Percentiles rank a stretch among this genome's conserved stretches.
phyloP scores from a whole-genome alignment of 92 coral and sea anemone genomes.

The Pocillopora grandis region DNA sequence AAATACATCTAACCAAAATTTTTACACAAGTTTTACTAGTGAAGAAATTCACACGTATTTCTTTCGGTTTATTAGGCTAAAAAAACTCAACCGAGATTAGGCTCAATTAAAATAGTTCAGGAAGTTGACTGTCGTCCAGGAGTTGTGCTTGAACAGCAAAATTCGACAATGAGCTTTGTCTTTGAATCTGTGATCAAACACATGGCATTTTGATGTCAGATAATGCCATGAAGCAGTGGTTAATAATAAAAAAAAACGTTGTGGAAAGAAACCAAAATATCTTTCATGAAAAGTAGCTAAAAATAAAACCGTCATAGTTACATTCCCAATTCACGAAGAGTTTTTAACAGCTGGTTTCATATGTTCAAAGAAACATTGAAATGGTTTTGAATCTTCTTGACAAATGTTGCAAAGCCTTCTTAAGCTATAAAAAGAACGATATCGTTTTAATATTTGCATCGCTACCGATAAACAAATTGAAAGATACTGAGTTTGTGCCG shows the following conservation, averaged over 20 bases:
- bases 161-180: constrained; percentile 32
- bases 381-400: neutral
- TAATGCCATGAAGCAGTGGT: neutral
- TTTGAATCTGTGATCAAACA: constrained; percentile 25
- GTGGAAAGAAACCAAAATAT: neutral
- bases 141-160: neutral
- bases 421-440: neutral
- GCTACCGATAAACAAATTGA: neutral
- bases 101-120: neutral
- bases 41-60: neutral
- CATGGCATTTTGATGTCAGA: constrained; percentile 2
- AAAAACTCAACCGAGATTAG: neutral
- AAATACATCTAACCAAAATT: neutral
- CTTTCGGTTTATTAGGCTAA: neutral
- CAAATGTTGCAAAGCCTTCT: neutral
- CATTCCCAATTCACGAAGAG: neutral
- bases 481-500: neutral
- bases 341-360: neutral
- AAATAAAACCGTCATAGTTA: neutral
- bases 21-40: neutral
- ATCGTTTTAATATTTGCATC: neutral
- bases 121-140: constrained; percentile 20
- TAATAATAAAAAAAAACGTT: neutral
- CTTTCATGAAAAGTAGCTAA: neutral
- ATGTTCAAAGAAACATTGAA: neutral